phyloP scores from a whole-genome alignment of 2,113 vertebrate species.

The Gallinago undulata region DNA sequence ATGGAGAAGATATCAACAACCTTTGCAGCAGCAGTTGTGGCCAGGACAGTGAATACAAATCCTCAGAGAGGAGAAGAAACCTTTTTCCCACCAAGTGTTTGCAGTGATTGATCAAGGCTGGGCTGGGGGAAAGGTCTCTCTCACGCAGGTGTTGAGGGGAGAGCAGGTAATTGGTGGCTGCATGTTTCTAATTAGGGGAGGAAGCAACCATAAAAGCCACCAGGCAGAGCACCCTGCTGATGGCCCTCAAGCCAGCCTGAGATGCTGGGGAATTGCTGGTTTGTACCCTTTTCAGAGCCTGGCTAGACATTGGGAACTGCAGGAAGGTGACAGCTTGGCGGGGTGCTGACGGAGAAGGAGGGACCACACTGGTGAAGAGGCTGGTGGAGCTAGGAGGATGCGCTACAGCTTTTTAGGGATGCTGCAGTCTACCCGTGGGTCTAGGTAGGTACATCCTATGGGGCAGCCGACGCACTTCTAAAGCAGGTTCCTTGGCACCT shows the following conservation, averaged over 20 bases:
- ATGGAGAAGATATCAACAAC: not conserved
- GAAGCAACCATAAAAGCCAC: not conserved
- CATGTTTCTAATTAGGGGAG: not conserved
- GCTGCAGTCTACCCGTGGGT: accelerated
- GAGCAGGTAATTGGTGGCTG: not conserved
- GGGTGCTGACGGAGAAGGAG: not conserved
- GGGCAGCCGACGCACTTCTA: accelerated
- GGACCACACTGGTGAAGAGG: not conserved
- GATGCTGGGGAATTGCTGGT: accelerated
- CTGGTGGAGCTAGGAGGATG: not conserved
- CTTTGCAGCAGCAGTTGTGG: not conserved
- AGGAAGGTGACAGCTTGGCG: not conserved
- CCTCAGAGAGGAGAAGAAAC: not conserved
- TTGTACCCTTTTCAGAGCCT: accelerated
- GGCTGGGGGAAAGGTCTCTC: not conserved
- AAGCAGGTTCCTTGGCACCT: accelerated
- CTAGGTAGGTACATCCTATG: accelerated
- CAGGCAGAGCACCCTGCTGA: not conserved
- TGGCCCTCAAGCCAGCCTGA: not conserved
- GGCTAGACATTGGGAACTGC: not conserved
- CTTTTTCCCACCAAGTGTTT: not conserved
- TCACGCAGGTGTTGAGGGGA: not conserved
- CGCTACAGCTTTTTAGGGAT: accelerated
- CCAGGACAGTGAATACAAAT: not conserved
- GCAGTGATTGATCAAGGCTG: not conserved